A percentile compares a stretch with the other conserved stretches of the same genome.
Conservation (phyloP, 2,797 vertebrate genomes). For the Dallia pectoralis region DNA sequence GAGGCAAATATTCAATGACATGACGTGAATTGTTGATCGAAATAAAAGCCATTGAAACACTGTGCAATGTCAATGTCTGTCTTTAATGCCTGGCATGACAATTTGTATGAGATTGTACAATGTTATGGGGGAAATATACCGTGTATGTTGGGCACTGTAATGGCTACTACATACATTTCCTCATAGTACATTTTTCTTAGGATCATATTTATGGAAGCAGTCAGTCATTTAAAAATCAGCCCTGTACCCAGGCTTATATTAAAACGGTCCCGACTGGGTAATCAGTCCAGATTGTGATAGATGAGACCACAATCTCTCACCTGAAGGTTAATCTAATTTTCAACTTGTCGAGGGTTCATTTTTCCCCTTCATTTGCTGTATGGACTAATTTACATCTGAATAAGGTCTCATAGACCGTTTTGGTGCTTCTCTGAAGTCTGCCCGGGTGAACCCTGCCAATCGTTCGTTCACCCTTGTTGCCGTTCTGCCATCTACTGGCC, state of each 20-base stretch:
- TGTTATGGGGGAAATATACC: background rate
- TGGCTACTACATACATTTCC: background rate
- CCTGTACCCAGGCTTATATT: background rate
- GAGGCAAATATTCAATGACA: too few species aligned
- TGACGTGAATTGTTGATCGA: too few species aligned
- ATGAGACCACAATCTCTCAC: background rate
- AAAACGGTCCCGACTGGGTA: background rate
- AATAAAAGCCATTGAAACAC: too few species aligned
- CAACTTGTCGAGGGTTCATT: background rate
- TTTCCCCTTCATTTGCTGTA: background rate
- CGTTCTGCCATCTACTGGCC: slow-evolving; percentile 43
- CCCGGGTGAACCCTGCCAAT: background rate
- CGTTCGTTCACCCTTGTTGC: slow-evolving; percentile 11
- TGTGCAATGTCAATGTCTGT: too few species aligned
- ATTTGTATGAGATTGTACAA: too few species aligned
- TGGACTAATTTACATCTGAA: background rate
- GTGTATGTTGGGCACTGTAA: background rate
- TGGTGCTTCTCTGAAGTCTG: background rate
- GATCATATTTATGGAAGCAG: background rate
- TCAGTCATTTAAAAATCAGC: background rate
- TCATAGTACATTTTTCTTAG: background rate
- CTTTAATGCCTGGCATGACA: too few species aligned
- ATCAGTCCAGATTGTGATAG: slow-evolving; percentile 7
- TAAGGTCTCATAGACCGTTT: slow-evolving; percentile 7
- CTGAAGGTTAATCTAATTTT: background rate